Conservation (phyloP, 2,113 vertebrate species). For the Leiothrix lutea region DNA sequence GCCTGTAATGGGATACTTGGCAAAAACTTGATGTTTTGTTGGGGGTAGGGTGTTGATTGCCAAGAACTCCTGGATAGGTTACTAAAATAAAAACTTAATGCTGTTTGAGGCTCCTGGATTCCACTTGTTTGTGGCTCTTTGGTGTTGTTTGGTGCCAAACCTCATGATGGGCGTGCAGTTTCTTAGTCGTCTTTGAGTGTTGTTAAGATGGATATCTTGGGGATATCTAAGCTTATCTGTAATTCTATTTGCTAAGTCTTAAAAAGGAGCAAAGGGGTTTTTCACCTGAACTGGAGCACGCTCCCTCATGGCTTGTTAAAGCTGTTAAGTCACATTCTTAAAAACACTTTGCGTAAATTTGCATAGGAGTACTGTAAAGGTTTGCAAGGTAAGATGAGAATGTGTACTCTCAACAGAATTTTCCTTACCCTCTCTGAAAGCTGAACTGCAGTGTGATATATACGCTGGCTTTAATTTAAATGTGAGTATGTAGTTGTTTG, state of each 20-base stretch:
- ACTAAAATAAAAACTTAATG: not conserved
- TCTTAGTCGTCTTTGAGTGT: not conserved
- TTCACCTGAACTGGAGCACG: not conserved
- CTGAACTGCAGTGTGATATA: not conserved
- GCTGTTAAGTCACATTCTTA: not conserved
- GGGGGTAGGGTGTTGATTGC: not conserved
- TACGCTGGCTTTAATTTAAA: not conserved
- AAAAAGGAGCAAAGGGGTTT: not conserved
- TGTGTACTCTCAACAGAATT: not conserved
- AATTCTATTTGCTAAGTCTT: not conserved
- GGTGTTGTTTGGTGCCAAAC: not conserved
- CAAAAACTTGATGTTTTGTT: not conserved
- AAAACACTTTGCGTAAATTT: not conserved
- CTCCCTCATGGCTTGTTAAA: not conserved
- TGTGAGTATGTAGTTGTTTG: not conserved
- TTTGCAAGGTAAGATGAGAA: not conserved
- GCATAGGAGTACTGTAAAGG: accelerated
- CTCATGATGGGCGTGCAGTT: accelerated
- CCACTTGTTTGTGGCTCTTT: not conserved
- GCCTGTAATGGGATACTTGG: not conserved
- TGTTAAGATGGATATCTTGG: not conserved
- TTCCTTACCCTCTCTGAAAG: not conserved
- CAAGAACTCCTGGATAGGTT: not conserved
- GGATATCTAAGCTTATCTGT: not conserved
- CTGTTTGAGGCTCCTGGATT: not conserved